phyloP scores from a whole-genome alignment of 1,140 invertebrate genomes.

The Microplitis mediator region DNA sequence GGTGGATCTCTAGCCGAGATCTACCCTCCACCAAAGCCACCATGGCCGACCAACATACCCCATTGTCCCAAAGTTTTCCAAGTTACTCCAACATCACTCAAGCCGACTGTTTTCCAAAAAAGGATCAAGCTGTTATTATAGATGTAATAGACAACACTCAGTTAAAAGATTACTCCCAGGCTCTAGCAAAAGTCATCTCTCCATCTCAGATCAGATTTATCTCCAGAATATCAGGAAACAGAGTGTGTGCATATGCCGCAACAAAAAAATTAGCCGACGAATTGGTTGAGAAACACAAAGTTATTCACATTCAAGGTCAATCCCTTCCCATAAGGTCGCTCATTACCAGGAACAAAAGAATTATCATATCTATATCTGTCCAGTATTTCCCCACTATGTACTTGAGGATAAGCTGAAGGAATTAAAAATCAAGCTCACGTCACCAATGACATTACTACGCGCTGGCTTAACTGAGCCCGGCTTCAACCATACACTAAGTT shows the following conservation, averaged over 20 bases:
- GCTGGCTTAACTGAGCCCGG: not conserved
- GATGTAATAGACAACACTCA: not conserved
- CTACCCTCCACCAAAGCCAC: too few species aligned
- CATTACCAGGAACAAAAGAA: not conserved
- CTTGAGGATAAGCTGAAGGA: not conserved
- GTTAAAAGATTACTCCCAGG: not conserved
- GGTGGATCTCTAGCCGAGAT: too few species aligned
- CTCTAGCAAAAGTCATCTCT: not conserved
- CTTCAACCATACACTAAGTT: not conserved
- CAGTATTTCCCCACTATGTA: not conserved
- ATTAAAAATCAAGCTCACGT: not conserved
- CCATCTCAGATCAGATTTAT: not conserved
- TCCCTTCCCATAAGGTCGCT: not conserved
- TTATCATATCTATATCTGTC: not conserved
- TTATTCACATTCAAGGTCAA: not conserved
- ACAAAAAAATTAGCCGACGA: not conserved
- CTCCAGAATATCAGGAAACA: not conserved
- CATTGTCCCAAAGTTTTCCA: too few species aligned
- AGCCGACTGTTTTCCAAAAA: not conserved
- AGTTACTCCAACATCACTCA: too few species aligned
- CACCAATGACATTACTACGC: not conserved
- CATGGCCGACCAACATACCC: too few species aligned
- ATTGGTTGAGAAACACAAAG: not conserved
- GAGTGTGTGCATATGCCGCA: not conserved
- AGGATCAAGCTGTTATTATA: conserved; percentile 7